A percentile compares a stretch with the other conserved stretches of the same genome.
phyloP scores from a whole-genome alignment of 1,140 invertebrate genomes.

The Dendrolimus punctatus region DNA sequence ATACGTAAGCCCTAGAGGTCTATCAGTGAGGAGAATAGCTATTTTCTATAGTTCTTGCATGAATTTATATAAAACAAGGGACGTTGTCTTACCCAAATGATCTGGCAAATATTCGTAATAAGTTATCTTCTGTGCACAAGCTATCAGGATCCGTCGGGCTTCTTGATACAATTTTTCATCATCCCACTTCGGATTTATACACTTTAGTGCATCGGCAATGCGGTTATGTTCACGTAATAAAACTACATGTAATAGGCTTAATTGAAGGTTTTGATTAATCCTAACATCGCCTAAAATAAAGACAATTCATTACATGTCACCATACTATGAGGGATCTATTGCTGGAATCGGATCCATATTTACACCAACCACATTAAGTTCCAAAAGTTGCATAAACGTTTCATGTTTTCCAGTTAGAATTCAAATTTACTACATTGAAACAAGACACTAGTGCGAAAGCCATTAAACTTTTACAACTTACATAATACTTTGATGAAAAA shows the following conservation, averaged over 20 bases:
- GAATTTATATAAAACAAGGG: constrained; percentile 7
- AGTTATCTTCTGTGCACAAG: constrained; percentile 8
- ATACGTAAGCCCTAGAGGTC: too few species aligned
- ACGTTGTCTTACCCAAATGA: constrained; percentile 8
- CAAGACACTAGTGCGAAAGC: too few species aligned
- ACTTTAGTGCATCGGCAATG: background rate
- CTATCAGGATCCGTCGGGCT: constrained; percentile 11
- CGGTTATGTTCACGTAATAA: background rate
- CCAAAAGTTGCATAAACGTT: too few species aligned
- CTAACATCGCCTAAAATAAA: background rate
- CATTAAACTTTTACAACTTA: too few species aligned
- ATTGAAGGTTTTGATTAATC: background rate
- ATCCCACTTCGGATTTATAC: background rate
- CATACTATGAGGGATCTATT: too few species aligned
- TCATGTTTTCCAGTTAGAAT: too few species aligned
- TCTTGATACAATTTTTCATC: constrained; percentile 13
- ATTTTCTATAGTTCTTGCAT: background rate
- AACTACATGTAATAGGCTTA: background rate
- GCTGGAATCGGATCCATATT: too few species aligned
- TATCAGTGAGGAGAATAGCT: too few species aligned
- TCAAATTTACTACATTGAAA: too few species aligned
- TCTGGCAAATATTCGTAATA: constrained; percentile 52
- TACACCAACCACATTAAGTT: too few species aligned
- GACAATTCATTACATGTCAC: background rate
- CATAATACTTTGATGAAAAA: too few species aligned